Percentiles rank a stretch among this genome's conserved stretches.
Evolutionary conservation across 2,888 invertebrate species (phyloP).

Genomic region (Timema cristinae): DNA sequence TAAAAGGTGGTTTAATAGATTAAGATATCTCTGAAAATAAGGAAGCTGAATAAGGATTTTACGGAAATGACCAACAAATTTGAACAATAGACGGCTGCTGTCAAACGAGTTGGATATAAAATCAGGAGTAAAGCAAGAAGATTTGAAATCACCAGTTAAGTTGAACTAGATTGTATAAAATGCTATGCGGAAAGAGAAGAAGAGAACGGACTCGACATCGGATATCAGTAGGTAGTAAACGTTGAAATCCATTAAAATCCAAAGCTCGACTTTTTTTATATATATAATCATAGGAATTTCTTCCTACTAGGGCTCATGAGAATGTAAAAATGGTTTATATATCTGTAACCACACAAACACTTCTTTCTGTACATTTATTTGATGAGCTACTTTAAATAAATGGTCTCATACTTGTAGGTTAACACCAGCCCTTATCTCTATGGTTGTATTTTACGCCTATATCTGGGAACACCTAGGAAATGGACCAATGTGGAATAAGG

Average conservation of each 20-base stretch:
- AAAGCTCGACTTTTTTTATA: not conserved
- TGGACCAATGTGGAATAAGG: slow-evolving; percentile 64
- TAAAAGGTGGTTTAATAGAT: too few relatives aligned
- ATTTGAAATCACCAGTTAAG: too few relatives aligned
- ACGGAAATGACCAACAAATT: too few relatives aligned
- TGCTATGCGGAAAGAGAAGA: too few relatives aligned
- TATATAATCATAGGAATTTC: not conserved
- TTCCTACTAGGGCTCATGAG: not conserved
- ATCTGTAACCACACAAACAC: not conserved
- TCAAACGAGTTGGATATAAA: too few relatives aligned
- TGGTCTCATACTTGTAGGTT: slow-evolving; percentile 47
- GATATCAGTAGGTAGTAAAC: not conserved
- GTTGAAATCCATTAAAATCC: not conserved
- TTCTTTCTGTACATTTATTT: not conserved
- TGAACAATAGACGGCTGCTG: too few relatives aligned
- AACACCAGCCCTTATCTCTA: slow-evolving; percentile 58
- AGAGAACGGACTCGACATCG: too few relatives aligned
- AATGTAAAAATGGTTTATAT: slow-evolving; percentile 3
- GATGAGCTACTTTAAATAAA: not conserved
- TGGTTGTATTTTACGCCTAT: slow-evolving; percentile 63
- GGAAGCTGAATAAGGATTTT: too few relatives aligned
- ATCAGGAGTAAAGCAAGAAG: too few relatives aligned
- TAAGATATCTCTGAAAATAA: too few relatives aligned
- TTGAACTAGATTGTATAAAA: too few relatives aligned
- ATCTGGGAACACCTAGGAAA: slow-evolving; percentile 60